Percentiles rank a stretch among this genome's conserved stretches.
These are phyloP conservation scores for Discoglossus pictus DNA, from an alignment of 2,797 vertebrate genomes.

Conservation along the genomic window DNA sequence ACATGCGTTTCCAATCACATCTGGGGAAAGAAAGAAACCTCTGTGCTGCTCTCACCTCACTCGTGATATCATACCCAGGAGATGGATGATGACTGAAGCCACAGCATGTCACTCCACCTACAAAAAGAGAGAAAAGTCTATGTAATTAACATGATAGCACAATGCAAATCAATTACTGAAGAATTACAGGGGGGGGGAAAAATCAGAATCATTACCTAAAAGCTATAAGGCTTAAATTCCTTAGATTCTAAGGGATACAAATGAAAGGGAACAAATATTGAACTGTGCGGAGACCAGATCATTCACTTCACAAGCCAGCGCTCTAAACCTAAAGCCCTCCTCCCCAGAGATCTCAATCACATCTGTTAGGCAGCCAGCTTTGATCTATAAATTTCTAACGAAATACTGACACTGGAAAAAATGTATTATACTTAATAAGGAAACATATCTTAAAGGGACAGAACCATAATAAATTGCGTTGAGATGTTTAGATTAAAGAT, in stretches of 20 bases:
- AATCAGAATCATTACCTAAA: no score
- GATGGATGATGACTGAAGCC: slow-evolving; percentile 4
- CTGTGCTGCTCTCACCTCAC: slow-evolving; percentile 23
- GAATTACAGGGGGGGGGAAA: no score
- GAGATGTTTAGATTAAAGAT: no score
- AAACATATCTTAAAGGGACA: no score
- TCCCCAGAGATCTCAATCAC: slow-evolving; percentile 29
- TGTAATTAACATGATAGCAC: not conserved
- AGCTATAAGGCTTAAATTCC: no score
- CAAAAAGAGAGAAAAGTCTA: slow-evolving; percentile 11
- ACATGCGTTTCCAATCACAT: not conserved
- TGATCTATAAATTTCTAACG: no score
- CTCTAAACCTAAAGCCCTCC: slow-evolving; percentile 17
- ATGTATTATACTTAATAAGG: no score
- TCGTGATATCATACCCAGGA: slow-evolving; percentile 41
- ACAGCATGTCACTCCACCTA: slow-evolving; percentile 37
- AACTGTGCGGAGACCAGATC: not conserved
- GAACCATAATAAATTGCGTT: no score
- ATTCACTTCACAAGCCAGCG: slow-evolving; percentile 12
- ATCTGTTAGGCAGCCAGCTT: slow-evolving; percentile 32
- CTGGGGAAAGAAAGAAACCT: slow-evolving; percentile 21
- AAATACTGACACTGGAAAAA: no score
- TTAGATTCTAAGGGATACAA: no score
- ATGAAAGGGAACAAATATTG: not conserved
- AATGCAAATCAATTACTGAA: no score